Conservation (phyloP, 2,888 invertebrate genomes). For the Ctena decussata region DNA sequence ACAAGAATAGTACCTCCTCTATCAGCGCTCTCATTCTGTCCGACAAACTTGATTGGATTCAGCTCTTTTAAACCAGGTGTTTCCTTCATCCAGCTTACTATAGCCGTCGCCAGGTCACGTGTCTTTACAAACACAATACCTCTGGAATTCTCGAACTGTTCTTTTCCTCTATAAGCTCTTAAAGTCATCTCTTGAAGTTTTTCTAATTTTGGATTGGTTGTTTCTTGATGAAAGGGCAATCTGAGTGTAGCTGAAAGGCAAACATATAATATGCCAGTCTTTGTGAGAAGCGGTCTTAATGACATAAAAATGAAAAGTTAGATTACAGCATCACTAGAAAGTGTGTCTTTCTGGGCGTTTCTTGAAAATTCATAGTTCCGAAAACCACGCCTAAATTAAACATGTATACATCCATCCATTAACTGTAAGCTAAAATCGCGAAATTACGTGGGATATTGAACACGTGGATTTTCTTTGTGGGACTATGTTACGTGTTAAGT, state of each 20-base stretch:
- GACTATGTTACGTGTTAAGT: too few relatives aligned
- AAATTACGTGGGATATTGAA: too few relatives aligned
- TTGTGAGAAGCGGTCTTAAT: too few relatives aligned
- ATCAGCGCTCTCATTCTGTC: slow-evolving; percentile 67
- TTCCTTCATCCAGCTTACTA: slow-evolving; percentile 82
- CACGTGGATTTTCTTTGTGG: too few relatives aligned
- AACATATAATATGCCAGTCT: too few relatives aligned
- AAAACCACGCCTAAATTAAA: too few relatives aligned
- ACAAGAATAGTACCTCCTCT: slow-evolving; percentile 69
- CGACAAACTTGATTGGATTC: slow-evolving; percentile 75
- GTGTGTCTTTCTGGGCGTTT: too few relatives aligned
- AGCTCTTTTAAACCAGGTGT: slow-evolving; percentile 69
- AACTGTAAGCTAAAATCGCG: too few relatives aligned
- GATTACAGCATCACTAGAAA: too few relatives aligned
- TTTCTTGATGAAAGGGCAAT: slow-evolving; percentile 35
- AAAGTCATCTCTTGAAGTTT: slow-evolving; percentile 72
- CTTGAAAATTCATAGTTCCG: too few relatives aligned
- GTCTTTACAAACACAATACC: slow-evolving; percentile 85
- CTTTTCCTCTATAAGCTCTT: slow-evolving; percentile 53
- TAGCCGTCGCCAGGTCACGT: slow-evolving; percentile 77
- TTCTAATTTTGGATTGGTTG: slow-evolving; percentile 80
- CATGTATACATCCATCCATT: too few relatives aligned
- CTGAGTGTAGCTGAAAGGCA: not conserved
- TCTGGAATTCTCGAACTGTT: slow-evolving; percentile 51
- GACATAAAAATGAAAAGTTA: too few relatives aligned